These are phyloP conservation scores for Disparrhopalites patrizii DNA, from an alignment of 2,888 invertebrate genomes.

Conservation along the genomic window DNA sequence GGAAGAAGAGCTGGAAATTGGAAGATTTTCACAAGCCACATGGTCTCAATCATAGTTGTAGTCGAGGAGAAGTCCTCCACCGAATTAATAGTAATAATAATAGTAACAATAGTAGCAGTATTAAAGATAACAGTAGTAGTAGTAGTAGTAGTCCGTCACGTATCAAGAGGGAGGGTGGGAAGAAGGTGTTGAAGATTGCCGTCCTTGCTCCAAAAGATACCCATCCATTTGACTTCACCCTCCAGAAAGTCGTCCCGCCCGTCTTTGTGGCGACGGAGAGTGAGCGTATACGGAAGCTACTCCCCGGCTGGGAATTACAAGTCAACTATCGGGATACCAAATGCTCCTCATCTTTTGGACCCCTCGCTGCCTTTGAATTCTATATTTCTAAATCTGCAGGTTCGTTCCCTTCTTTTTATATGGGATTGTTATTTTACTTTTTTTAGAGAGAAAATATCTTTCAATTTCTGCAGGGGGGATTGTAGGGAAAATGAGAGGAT, in stretches of 20 bases:
- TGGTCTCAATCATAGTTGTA: neutral
- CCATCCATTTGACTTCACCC: constrained; percentile 59
- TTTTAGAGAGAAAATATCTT: too few relatives aligned
- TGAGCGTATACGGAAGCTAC: constrained; percentile 50
- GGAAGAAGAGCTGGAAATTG: too few relatives aligned
- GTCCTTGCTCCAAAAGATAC: constrained; percentile 63
- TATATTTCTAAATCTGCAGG: constrained; percentile 65
- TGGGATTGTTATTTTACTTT: too few relatives aligned
- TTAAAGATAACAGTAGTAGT: neutral
- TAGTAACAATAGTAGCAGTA: neutral
- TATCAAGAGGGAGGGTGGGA: constrained; percentile 20
- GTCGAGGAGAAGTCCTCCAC: too few relatives aligned
- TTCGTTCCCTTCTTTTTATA: too few relatives aligned
- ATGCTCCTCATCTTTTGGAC: constrained; percentile 72
- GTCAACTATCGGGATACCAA: constrained; percentile 68
- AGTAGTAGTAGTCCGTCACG: constrained; percentile 4
- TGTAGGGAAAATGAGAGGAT: too few relatives aligned
- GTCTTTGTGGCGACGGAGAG: constrained; percentile 63
- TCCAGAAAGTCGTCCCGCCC: constrained; percentile 66
- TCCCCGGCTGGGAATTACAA: constrained; percentile 66
- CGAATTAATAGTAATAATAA: neutral
- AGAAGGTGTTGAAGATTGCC: constrained; percentile 58
- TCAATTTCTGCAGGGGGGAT: too few relatives aligned
- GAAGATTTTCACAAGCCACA: neutral
- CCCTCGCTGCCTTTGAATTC: constrained; percentile 73